Base-by-base conservation (phyloP, 2,888 invertebrate genomes). In the Acanthosepion lycidas region DNA sequence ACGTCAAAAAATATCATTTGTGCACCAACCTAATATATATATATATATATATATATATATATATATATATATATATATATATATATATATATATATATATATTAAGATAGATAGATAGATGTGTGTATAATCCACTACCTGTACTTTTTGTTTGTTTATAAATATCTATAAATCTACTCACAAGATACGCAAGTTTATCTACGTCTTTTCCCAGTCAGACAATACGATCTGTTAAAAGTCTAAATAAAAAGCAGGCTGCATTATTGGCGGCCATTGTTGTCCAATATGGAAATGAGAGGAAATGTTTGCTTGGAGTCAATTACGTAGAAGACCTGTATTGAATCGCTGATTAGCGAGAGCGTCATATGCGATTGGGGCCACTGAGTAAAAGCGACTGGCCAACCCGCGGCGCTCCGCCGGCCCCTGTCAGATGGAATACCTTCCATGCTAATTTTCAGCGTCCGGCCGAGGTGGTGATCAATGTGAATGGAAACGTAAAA, bases 271-370 rank as follows among this genome's bases (percentile, higher is more conserved):
- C 78, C 78, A 78, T 78, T 78, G 78, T 78, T 78, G n/a, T 78
- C 78, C 78, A 78, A 78, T 78, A 78, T 78, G 78, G n/a, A 78
- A 78, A 78, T 78, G 78, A 78, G 78, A 78, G 12, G 78, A 78
- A 78, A 78, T 78, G 78, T 78, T 78, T 78, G 78, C 78, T 78
- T n/a, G 78, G 78, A 78, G 78, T 78, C 78, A 78, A 78, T 78
- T 78, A 78, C 78, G 78, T 33, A 78, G n/a, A 78, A 78, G n/a
- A 78, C 78, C n/a, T 78, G 78, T 78, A 78, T 78, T 78, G 78
- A 78, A 78, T 78, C 78, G 18, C n/a, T 78, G 78, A 78, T 78
- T 33, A n/a, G 78, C 78, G 18, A 12, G 78, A 78, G n/a, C 78
- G 78, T 78, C n/a, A 78, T 78, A 78, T 78, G 78, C 78, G 78